phyloP scores from a whole-genome alignment of 2,797 vertebrate species.

The Bufotes viridis region DNA sequence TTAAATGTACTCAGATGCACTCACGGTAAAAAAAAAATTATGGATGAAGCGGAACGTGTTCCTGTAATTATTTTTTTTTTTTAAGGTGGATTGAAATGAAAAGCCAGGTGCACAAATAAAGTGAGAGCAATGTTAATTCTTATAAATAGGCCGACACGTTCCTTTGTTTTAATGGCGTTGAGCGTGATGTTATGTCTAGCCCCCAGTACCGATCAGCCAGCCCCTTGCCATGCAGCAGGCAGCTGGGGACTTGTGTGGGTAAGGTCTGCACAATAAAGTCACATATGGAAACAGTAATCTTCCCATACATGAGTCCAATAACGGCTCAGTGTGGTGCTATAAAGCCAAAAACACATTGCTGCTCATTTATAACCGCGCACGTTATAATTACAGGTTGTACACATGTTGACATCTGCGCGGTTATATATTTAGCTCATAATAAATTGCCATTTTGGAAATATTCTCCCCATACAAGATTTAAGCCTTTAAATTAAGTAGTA shows the following conservation, averaged over 20 bases:
- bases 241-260: slow-evolving; percentile 32
- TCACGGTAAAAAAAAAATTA: not conserved
- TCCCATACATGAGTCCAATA: slow-evolving; percentile 13
- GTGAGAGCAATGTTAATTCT: slow-evolving; percentile 15
- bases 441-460: not conserved
- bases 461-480: not conserved
- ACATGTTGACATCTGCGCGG: slow-evolving; percentile 34
- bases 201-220: slow-evolving; percentile 1
- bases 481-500: not conserved
- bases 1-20: slow-evolving; percentile 33
- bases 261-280: slow-evolving; percentile 28
- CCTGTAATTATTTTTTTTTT: not conserved
- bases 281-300: slow-evolving; percentile 43
- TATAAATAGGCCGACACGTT: slow-evolving; percentile 40
- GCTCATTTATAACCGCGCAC: not conserved
- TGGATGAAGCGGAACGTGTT: not conserved
- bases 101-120: slow-evolving; percentile 50
- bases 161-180: slow-evolving; percentile 39
- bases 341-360: slow-evolving; percentile 49
- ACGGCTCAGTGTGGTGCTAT: slow-evolving; percentile 37
- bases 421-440: slow-evolving; percentile 13
- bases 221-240: slow-evolving; percentile 1
- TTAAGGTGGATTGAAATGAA: slow-evolving; percentile 22
- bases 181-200: slow-evolving; percentile 54
- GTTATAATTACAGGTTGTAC: slow-evolving; percentile 5